phyloP scores from a whole-genome alignment of 2,113 vertebrate genomes.

The Pycnonotus jocosus region DNA sequence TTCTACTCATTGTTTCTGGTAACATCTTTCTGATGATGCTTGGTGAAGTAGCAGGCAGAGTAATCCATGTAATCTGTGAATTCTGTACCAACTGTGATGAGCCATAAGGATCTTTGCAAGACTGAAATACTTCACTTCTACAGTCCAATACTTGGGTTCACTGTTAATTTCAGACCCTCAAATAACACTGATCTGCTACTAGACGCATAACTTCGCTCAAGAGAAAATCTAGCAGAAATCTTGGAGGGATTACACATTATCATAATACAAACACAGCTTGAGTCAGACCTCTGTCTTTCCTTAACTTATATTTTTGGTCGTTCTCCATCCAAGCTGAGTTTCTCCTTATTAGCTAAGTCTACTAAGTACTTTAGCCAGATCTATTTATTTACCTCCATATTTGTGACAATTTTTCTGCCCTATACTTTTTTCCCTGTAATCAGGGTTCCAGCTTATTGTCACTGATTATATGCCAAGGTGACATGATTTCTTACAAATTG shows the following conservation, averaged over 20 bases:
- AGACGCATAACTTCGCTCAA: not conserved
- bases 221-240: not conserved
- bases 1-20: not conserved
- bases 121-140: not conserved
- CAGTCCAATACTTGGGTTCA: not conserved
- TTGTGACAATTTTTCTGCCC: not conserved
- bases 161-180: not conserved
- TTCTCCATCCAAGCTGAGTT: not conserved
- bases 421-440: not conserved
- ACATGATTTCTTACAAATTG: not conserved
- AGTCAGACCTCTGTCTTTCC: not conserved
- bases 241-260: not conserved
- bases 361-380: not conserved
- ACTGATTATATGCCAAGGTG: not conserved
- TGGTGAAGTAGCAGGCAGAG: not conserved
- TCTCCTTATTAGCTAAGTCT: not conserved
- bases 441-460: not conserved
- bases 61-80: not conserved
- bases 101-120: not conserved
- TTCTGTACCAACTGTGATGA: rapidly evolving
- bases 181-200: not conserved
- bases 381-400: not conserved
- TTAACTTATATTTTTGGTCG: not conserved
- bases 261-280: not conserved
- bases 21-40: not conserved